A percentile compares a stretch with the other conserved stretches of the same genome.
These are phyloP conservation scores for Apis cerana DNA, from an alignment of 1,140 invertebrate genomes.

Conservation along the genomic window DNA sequence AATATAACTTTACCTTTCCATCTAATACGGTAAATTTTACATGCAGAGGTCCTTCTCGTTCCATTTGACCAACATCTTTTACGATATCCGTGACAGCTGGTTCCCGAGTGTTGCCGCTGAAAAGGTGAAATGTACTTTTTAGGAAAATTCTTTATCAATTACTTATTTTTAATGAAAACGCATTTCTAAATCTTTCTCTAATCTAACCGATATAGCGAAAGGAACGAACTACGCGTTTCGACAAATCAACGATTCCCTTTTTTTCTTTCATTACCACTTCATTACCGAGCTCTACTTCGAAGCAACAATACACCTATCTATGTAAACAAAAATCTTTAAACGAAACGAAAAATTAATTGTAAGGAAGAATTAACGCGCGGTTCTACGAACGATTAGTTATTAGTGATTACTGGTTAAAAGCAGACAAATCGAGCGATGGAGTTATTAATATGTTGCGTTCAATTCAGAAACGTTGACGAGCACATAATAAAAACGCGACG, in stretches of 20 bases:
- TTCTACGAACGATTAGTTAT: conserved; percentile 10
- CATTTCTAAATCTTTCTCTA: not conserved
- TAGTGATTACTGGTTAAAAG: not conserved
- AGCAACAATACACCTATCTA: not conserved
- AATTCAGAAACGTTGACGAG: not conserved
- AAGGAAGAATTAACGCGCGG: not conserved
- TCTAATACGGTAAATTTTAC: conserved; percentile 91
- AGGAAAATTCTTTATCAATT: too few species aligned
- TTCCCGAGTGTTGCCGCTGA: conserved; percentile 68
- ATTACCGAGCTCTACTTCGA: not conserved
- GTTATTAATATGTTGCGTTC: not conserved
- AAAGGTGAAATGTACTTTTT: not conserved
- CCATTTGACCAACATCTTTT: conserved; percentile 78
- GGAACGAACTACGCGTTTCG: not conserved
- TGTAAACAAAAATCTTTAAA: not conserved
- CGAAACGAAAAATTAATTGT: not conserved
- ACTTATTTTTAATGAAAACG: not conserved
- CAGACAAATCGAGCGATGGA: not conserved
- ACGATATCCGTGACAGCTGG: conserved; percentile 59
- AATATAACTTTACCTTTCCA: conserved; percentile 85
- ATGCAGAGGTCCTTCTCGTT: conserved; percentile 87
- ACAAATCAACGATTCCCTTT: not conserved
- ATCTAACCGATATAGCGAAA: not conserved
- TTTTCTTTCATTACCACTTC: too few species aligned
- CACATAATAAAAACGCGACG: not conserved